A percentile compares a stretch with the other conserved stretches of the same genome.
Evolutionary conservation across 2,797 vertebrate genomes (phyloP).

Genomic region (Diplodus puntazzo): DNA sequence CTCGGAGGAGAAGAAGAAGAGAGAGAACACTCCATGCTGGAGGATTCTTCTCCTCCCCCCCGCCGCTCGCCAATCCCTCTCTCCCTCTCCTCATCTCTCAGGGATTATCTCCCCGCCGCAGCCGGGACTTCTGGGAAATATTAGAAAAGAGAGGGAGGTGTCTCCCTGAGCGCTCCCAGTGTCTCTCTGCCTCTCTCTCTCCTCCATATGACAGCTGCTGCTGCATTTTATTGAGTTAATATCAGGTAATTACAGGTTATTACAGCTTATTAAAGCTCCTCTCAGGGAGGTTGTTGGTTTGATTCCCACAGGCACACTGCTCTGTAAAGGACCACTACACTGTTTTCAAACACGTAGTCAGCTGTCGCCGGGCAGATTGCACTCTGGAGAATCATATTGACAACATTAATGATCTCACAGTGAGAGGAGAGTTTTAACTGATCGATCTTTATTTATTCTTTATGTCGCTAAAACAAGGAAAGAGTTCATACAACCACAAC

Average conservation of each 20-base stretch:
- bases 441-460: background rate
- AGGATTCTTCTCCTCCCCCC: slow-evolving; percentile 76
- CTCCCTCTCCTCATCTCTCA: slow-evolving; percentile 84
- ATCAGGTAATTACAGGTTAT: slow-evolving; percentile 51
- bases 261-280: slow-evolving; percentile 36
- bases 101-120: slow-evolving; percentile 83
- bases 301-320: slow-evolving; percentile 5
- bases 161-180: slow-evolving; percentile 9
- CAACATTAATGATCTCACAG: background rate
- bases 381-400: background rate
- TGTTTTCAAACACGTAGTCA: background rate
- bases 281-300: slow-evolving; percentile 20
- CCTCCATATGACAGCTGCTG: slow-evolving; percentile 24
- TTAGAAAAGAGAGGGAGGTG: slow-evolving; percentile 71
- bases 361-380: background rate
- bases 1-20: slow-evolving; percentile 70
- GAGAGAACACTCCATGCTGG: slow-evolving; percentile 81
- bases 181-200: slow-evolving; percentile 64
- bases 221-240: slow-evolving; percentile 64
- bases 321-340: background rate
- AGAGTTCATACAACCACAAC: no score
- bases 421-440: background rate
- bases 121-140: slow-evolving; percentile 84
- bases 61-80: slow-evolving; percentile 61
- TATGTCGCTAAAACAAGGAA: no score